Conservation (phyloP, 2,797 vertebrate species). For the Rousettus madagascariensis region DNA sequence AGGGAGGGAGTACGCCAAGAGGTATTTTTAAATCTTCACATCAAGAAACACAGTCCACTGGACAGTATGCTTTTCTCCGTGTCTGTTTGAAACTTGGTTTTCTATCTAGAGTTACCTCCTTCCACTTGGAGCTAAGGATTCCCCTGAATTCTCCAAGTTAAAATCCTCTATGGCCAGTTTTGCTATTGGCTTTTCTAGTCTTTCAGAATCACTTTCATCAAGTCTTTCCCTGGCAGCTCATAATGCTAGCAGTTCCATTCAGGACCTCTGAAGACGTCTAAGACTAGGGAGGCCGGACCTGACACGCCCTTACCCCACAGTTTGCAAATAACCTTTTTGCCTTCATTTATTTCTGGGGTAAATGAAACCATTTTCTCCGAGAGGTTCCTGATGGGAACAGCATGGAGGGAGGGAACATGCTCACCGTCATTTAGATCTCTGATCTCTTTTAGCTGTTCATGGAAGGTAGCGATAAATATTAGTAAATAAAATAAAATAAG, state of each 20-base stretch:
- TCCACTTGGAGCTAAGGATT: not conserved
- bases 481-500: conserved; percentile 56
- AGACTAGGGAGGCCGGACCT: not conserved
- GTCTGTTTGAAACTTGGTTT: not conserved
- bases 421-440: conserved; percentile 49
- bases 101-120: not conserved
- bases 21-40: not conserved
- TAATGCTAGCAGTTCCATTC: not conserved
- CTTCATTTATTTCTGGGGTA: not conserved
- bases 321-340: not conserved
- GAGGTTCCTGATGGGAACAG: not conserved
- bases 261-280: not conserved
- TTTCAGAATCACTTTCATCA: not conserved
- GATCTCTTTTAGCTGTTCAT: conserved; percentile 15
- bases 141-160: conserved; percentile 1
- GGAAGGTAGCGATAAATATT: not conserved
- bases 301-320: too few relatives aligned
- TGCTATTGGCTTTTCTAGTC: not conserved
- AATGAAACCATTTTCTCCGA: not conserved
- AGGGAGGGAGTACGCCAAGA: not conserved
- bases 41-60: not conserved
- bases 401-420: not conserved
- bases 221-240: not conserved
- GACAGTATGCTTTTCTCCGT: not conserved
- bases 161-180: not conserved